These are phyloP conservation scores for Drosophila teissieri DNA, from an alignment of 1,140 invertebrate species.

Conservation along the genomic window DNA sequence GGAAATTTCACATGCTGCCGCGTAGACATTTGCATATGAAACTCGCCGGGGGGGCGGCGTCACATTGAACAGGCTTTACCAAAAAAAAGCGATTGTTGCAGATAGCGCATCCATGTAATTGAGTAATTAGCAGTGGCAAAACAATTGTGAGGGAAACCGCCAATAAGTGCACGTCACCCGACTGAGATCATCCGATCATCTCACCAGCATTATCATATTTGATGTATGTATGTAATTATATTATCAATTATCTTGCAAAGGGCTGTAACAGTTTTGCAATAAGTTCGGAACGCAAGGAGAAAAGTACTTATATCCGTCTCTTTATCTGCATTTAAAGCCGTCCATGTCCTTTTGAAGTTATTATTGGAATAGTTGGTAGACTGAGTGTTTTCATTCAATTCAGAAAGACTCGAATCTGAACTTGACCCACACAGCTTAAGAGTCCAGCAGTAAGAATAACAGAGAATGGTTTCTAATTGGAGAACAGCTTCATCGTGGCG, in stretches of 20 bases:
- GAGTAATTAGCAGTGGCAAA: slow-evolving; percentile 44
- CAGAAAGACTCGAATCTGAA: slow-evolving; percentile 13
- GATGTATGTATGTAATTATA: too few species aligned
- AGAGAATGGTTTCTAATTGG: background rate
- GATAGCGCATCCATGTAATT: slow-evolving; percentile 30
- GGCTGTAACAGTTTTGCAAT: too few species aligned
- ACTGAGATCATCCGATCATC: slow-evolving; percentile 19
- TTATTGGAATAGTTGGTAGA: too few species aligned
- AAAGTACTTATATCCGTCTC: too few species aligned
- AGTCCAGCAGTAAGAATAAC: background rate
- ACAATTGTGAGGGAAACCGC: slow-evolving; percentile 53
- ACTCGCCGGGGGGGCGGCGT: background rate
- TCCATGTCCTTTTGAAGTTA: too few species aligned
- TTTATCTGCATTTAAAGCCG: too few species aligned
- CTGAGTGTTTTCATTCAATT: background rate
- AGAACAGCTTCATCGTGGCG: background rate
- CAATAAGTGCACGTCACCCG: slow-evolving; percentile 17
- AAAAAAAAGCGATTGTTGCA: slow-evolving; percentile 24
- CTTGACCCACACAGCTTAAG: slow-evolving; percentile 45
- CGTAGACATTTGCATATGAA: slow-evolving; percentile 35
- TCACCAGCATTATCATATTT: slow-evolving; percentile 10
- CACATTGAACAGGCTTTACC: slow-evolving; percentile 21
- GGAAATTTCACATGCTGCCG: slow-evolving; percentile 7
- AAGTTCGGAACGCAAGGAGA: too few species aligned
- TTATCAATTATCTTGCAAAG: too few species aligned